Base-by-base conservation (phyloP, 2,113 vertebrate species). In the Romanogobio albipinnatus region DNA sequence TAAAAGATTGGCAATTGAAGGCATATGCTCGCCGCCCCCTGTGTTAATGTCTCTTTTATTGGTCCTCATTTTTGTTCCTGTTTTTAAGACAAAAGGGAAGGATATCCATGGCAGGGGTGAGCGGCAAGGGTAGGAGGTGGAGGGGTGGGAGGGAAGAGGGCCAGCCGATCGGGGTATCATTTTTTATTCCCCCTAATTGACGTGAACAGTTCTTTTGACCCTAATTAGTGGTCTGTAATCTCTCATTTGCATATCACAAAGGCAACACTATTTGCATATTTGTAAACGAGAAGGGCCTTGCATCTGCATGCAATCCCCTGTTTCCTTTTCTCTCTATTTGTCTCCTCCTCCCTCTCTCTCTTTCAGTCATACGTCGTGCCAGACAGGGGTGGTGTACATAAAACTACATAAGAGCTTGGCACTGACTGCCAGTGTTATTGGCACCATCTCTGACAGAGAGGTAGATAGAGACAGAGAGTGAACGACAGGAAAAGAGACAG, bases 151-250 rank as follows among this genome's bases (percentile, higher is more conserved):
- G 80, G 84, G 80, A 77, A 82, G 84, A 77, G 84, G 85, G 86
- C 77, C 74, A 89, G 90, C 87, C 86, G 87, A 91, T 90, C 49
- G 3, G 83, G 88, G 88, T 86, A 89, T 90, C 84, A 91, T 93
- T 94, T 93, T 92, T 91, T 87, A 93, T 93, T 94, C 94, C 92
- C 91, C 89, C 92, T 96, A 97, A 97, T 96, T 96, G 95, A 96
- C 95, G 93, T 93, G 94, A 95, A 95, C 94, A 94, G 92, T 95
- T 96, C 95, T 95, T 96, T 96, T 97, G 96, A 97, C 96, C 96
- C 95, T 97, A 96, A 97, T 97, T 96, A 97, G 96, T 89, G 91
- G 93, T 95, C 95, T 96, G 94, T 96, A 96, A 95, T 96, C 95
- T 96, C 93, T 92, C 90, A 96, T 96, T 96, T 96, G 95, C 95